These are phyloP conservation scores for Mungos mungo DNA, from an alignment of 2,113 vertebrate species.

Conservation along the genomic window DNA sequence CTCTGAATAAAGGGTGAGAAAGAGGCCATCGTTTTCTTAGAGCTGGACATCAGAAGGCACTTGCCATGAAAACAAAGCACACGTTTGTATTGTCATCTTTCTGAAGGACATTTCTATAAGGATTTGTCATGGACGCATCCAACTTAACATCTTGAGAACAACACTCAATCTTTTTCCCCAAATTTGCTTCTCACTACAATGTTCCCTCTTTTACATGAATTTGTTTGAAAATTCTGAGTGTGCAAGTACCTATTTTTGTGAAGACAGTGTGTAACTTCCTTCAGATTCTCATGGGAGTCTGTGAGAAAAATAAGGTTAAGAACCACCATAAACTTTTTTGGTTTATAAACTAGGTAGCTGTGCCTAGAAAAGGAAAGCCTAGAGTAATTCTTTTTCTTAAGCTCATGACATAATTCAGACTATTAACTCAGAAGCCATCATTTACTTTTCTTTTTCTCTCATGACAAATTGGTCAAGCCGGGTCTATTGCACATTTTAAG, in stretches of 20 bases:
- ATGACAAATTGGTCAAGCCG: background rate
- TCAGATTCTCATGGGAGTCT: background rate
- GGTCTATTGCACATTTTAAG: background rate
- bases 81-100: background rate
- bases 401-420: background rate
- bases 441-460: background rate
- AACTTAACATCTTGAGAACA: background rate
- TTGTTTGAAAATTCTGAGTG: background rate
- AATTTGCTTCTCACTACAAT: background rate
- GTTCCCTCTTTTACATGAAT: background rate
- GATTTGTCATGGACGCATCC: background rate
- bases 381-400: background rate
- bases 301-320: background rate
- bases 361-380: background rate
- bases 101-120: background rate
- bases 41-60: background rate
- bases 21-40: background rate
- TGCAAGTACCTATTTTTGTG: background rate
- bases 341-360: background rate
- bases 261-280: background rate
- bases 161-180: background rate
- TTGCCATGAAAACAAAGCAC: background rate
- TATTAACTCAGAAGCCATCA: background rate
- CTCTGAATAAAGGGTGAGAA: background rate
- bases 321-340: background rate